Evolutionary conservation across 2,888 invertebrate genomes (phyloP), one percentile per base, ranked within the genome.

Genomic region (Drosophila testacea): DNA sequence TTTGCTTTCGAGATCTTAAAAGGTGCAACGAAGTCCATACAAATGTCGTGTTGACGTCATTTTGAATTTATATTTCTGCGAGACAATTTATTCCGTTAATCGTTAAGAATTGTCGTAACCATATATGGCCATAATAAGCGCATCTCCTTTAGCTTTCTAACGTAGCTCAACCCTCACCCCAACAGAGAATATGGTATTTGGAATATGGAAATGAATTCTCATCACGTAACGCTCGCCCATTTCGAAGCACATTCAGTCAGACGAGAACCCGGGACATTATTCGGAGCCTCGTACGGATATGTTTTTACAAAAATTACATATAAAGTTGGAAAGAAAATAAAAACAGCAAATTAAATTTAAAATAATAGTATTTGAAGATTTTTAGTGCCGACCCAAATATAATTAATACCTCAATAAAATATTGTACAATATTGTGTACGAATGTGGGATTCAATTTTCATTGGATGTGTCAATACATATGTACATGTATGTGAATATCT

Each of bases 221-320:
- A 82, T 81, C 83, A 89, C 83, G 89, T 89, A 83, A 83, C 68
- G 46, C 64, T 63, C 56, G 62, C 60, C 73, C 79, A 79, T 81
- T 89, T 77, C 66, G 79, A 88, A 79, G 82, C 84, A 84, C 89
- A 83, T 81, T 83, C 78, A 88, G 82, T 83, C 82, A 79, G 74
- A 66, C 64, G 48, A 44, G 57, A 62, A 48, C 38, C 38, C 13
- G 41, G 34, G 22, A 48, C 16, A 32, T 2, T 3, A 16, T 30
- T 34, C 48, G 28, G 10, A 32, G 50, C 16, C 55, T 52, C 22
- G 41, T 32, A 39, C 64, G 38, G n/a, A 36, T 10, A 36, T 34
- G 22, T 38, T 63, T 78, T 63, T 44, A 59, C 75, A 64, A 60
- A 76, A 67, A 63, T 39, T 47, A 11, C 27, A 46, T 2, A 30